These are phyloP conservation scores for Austrofundulus limnaeus DNA, from an alignment of 2,113 vertebrate genomes.

Conservation along the genomic window DNA sequence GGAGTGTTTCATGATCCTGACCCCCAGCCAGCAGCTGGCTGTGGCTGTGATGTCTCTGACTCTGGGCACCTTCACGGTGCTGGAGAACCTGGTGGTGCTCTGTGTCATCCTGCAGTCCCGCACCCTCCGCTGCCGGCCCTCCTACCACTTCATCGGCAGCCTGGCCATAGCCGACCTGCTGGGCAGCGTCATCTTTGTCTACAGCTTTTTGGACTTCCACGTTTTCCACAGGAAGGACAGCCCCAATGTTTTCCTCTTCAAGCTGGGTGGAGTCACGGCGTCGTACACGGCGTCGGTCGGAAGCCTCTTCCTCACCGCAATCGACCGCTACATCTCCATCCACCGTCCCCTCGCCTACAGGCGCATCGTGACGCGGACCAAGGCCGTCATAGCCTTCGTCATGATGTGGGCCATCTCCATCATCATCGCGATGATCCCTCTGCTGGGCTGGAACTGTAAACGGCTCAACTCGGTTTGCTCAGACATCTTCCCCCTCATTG, in stretches of 20 bases:
- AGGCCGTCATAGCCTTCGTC: conserved; percentile 96
- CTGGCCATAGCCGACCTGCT: conserved; percentile 95
- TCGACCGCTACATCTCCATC: conserved; percentile 98
- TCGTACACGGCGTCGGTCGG: conserved; percentile 97
- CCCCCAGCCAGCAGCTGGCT: conserved; percentile 95
- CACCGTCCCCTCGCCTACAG: conserved; percentile 95
- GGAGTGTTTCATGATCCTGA: conserved; percentile 99
- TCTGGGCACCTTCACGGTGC: conserved; percentile 94
- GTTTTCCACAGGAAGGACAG: conserved; percentile 97
- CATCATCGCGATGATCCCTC: conserved; percentile 92
- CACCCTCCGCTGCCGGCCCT: conserved; percentile 92
- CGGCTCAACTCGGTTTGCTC: conserved; percentile 93
- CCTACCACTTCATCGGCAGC: conserved; percentile 98
- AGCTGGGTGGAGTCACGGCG: conserved; percentile 95
- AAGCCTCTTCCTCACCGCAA: conserved; percentile 98
- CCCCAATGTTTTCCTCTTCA: conserved; percentile 96
- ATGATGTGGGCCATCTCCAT: conserved; percentile 99
- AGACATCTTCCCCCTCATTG: conserved; percentile 97
- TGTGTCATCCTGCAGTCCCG: conserved; percentile 95
- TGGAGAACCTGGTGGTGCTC: conserved; percentile 95
- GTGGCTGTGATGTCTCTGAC: conserved; percentile 93
- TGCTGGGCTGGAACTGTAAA: conserved; percentile 99
- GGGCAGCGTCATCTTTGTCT: conserved; percentile 97
- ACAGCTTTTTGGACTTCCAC: conserved; percentile 98
- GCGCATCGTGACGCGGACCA: conserved; percentile 96